Conservation (phyloP, 2,113 vertebrate genomes). For the Oxyura jamaicensis region DNA sequence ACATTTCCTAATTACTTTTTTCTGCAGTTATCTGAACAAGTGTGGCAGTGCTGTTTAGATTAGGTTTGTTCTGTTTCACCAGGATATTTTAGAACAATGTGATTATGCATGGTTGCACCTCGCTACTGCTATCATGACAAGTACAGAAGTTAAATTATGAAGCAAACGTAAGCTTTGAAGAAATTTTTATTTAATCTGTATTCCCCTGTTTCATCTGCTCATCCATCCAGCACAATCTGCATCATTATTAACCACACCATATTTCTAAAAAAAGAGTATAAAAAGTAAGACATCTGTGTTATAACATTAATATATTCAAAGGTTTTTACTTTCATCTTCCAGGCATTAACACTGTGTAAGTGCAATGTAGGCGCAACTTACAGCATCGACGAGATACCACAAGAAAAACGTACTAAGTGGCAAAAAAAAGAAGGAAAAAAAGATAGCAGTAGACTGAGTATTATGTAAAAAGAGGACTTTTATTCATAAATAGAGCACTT, state of each 20-base stretch:
- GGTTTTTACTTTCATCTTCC: constrained; percentile 86
- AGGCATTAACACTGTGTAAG: constrained; percentile 82
- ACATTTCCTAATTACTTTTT: constrained; percentile 31
- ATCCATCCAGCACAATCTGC: constrained; percentile 85
- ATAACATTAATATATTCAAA: constrained; percentile 88
- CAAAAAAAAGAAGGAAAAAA: neutral
- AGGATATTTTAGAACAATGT: constrained; percentile 76
- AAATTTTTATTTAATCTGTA: constrained; percentile 86
- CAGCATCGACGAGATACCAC: constrained; percentile 62
- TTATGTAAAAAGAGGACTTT: constrained; percentile 74
- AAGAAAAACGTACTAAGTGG: constrained; percentile 54
- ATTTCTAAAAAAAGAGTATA: constrained; percentile 77
- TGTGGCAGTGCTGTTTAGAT: constrained; percentile 46
- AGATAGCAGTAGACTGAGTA: constrained; percentile 12
- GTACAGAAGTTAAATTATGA: constrained; percentile 86
- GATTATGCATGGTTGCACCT: constrained; percentile 70
- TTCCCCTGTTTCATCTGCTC: constrained; percentile 86
- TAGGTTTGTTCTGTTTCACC: constrained; percentile 58
- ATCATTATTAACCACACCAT: constrained; percentile 85
- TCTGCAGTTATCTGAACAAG: constrained; percentile 32
- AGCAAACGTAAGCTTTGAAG: constrained; percentile 85
- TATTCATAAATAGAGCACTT: constrained; percentile 69
- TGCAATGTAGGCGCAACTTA: constrained; percentile 74
- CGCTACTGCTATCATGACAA: constrained; percentile 75
- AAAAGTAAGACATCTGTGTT: constrained; percentile 88